A percentile compares a stretch with the other conserved stretches of the same genome.
Conservation (phyloP, 2,888 invertebrate genomes). For the Drosophila ustulata region DNA sequence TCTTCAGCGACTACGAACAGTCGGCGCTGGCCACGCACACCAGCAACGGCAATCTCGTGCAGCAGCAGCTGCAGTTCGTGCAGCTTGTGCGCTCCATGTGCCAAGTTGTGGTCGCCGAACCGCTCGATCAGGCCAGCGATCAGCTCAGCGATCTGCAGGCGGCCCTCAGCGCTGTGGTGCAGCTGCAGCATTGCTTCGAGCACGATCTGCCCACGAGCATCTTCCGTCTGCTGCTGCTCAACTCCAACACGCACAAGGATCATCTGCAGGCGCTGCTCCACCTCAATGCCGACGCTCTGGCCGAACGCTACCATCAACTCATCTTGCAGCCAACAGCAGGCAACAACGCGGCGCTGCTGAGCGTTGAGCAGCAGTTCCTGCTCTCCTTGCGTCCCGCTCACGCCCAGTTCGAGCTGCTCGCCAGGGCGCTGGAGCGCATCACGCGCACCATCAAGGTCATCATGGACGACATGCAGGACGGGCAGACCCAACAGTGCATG, state of each 20-base stretch:
- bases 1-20: slow-evolving; percentile 63
- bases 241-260: slow-evolving; percentile 29
- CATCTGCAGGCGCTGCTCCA: slow-evolving; percentile 41
- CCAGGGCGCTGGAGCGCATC: slow-evolving; percentile 31
- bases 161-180: slow-evolving; percentile 33
- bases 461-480: slow-evolving; percentile 50
- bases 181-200: slow-evolving; percentile 57
- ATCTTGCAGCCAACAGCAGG: slow-evolving; percentile 5
- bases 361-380: slow-evolving; percentile 44
- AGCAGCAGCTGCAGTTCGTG: slow-evolving; percentile 70
- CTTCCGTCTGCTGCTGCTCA: slow-evolving; percentile 51
- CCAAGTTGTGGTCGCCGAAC: slow-evolving; percentile 29
- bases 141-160: slow-evolving; percentile 45
- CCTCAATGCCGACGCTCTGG: slow-evolving; percentile 26
- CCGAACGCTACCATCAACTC: slow-evolving; percentile 28
- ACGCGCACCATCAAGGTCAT: slow-evolving; percentile 42
- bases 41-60: slow-evolving; percentile 34
- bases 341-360: background rate
- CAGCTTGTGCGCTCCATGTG: slow-evolving; percentile 65
- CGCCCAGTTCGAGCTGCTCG: slow-evolving; percentile 49
- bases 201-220: slow-evolving; percentile 49
- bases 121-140: slow-evolving; percentile 26
- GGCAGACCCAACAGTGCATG: slow-evolving; percentile 43
- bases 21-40: slow-evolving; percentile 45
- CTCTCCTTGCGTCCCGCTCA: slow-evolving; percentile 43